These are phyloP conservation scores for Channa argus DNA, from an alignment of 2,113 vertebrate species.

Conservation along the genomic window DNA sequence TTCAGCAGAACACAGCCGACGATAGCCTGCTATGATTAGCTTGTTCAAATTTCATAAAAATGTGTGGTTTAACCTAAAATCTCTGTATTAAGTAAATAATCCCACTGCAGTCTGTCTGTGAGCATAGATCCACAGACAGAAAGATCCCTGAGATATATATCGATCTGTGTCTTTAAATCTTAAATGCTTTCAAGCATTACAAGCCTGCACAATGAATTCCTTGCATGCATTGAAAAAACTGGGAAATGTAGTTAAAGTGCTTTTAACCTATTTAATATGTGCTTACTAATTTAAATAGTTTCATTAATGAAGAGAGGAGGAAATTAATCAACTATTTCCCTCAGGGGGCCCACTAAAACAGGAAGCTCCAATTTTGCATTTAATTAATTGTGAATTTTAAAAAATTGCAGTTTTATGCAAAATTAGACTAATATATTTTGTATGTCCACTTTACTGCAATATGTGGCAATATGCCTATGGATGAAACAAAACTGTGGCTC, in stretches of 20 bases:
- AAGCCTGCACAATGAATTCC: too few relatives aligned
- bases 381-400: not conserved
- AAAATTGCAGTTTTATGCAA: not conserved
- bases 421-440: not conserved
- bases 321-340: not conserved
- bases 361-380: not conserved
- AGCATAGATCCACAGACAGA: not conserved
- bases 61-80: not conserved
- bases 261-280: not conserved
- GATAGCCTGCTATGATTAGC: not conserved
- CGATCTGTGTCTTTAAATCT: not conserved
- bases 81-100: not conserved
- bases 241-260: not conserved
- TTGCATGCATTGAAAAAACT: not conserved
- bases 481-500: not conserved
- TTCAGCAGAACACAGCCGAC: conserved; percentile 12
- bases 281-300: not conserved
- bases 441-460: not conserved
- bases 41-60: too few relatives aligned
- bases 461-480: not conserved
- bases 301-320: conserved; percentile 1
- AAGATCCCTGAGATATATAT: conserved; percentile 2
- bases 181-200: not conserved
- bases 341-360: not conserved
- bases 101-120: not conserved